Evolutionary conservation across 2,888 invertebrate species (phyloP).

Genomic region (Rhabditoides inermis): DNA sequence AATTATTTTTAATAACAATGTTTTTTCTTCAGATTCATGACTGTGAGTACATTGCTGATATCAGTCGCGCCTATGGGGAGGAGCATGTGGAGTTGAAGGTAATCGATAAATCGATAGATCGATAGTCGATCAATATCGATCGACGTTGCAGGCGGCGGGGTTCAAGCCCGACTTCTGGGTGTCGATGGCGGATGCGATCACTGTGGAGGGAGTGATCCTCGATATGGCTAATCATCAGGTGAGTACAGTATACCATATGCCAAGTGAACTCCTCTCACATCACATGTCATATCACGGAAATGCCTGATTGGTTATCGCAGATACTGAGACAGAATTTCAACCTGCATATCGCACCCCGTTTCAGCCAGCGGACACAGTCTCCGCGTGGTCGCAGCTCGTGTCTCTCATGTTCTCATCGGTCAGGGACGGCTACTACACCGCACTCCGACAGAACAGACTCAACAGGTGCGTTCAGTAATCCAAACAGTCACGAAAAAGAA

Average conservation of each 20-base stretch:
- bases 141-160: slow-evolving; percentile 38
- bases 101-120: neutral
- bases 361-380: slow-evolving; percentile 46
- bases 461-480: no score
- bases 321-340: neutral
- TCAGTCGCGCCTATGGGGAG: slow-evolving; percentile 42
- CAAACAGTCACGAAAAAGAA: no score
- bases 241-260: no score
- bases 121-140: neutral
- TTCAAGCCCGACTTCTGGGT: slow-evolving; percentile 53
- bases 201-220: slow-evolving; percentile 48
- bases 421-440: slow-evolving; percentile 50
- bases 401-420: slow-evolving; percentile 46
- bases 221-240: slow-evolving; percentile 48
- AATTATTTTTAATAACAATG: no score
- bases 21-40: slow-evolving; percentile 39
- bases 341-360: slow-evolving; percentile 1
- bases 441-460: slow-evolving; percentile 34
- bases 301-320: no score
- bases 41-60: slow-evolving; percentile 34
- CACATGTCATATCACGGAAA: no score
- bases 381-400: slow-evolving; percentile 48
- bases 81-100: slow-evolving; percentile 43
- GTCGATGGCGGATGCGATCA: slow-evolving; percentile 48
- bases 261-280: no score